Conservation (phyloP, 1,140 invertebrate species). For the Tetramorium simillimum region DNA sequence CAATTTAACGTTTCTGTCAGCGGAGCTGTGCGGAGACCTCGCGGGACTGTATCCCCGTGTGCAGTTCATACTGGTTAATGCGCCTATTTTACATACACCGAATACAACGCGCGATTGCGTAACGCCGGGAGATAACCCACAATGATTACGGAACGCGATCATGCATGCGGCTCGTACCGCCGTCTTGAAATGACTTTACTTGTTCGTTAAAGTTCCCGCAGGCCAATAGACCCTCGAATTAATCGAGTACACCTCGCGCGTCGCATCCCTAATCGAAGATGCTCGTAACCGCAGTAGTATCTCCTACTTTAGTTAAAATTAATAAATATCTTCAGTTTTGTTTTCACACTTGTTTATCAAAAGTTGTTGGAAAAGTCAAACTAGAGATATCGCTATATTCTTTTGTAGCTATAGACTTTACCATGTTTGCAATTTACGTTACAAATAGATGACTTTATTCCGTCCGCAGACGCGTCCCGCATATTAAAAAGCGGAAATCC, state of each 20-base stretch:
- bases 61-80: constrained; percentile 31
- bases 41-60: neutral
- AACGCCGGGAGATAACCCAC: constrained; percentile 27
- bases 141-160: constrained; percentile 35
- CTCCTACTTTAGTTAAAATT: neutral
- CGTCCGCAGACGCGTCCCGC: neutral
- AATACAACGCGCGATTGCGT: constrained; percentile 11
- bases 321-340: neutral
- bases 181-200: neutral
- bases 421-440: neutral
- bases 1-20: constrained; percentile 49
- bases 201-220: constrained; percentile 7
- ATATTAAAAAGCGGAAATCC: neutral
- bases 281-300: neutral
- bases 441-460: neutral
- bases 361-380: neutral
- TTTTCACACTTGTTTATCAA: neutral
- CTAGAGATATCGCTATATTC: neutral
- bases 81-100: constrained; percentile 14
- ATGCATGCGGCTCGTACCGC: neutral
- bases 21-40: constrained; percentile 1
- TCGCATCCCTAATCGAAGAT: constrained; percentile 8
- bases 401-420: neutral
- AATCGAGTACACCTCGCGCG: neutral
- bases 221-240: neutral